Evolutionary conservation across 2,888 invertebrate species (phyloP), one percentile per base, ranked within the genome.

Genomic region (Quadroppia sp.): DNA sequence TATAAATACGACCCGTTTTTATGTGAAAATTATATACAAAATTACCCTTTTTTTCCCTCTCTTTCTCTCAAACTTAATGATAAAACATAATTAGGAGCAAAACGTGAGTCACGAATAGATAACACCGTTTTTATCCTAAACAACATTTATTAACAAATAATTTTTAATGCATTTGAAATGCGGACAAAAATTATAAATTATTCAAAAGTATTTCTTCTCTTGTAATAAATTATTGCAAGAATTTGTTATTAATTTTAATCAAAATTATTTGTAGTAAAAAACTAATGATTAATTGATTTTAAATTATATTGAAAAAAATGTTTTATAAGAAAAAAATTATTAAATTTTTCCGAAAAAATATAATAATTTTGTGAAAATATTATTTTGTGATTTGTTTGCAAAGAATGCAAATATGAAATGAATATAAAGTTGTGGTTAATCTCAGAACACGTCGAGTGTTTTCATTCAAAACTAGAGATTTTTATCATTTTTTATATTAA

Each of bases 41-140:
- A 15, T 45, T n/a, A n/a, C n/a, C n/a, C n/a, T 4, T 36, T 36
- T 36, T 36, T 36, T 17, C 15, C 6, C 45, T 45, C 45, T 15
- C 15, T 45, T 36, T 36, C 36, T 36, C 36, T 36, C 36, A 45
- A 13, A 15, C 45, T 45, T 45, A 36, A 45, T 45, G 17, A 45
- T 45, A 45, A 45, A n/a, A 13, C 15, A 45, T 45, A 45, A 45
- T 45, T 45, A 45, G 15, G 45, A 45, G 11, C 11, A 53, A 20
- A 53, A 53, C 53, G 53, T 53, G 53, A 53, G 1, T 53, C 53
- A 53, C 53, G 53, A 53, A 53, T 23, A 53, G 53, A 53, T 53
- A 53, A 48, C 48, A 48, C 48, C 15, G 48, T 48, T 48, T 48
- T 9, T 48, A 4, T 48, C 7, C 3, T 7, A n/a, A 20, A 7